Conservation (phyloP, 2,113 vertebrate genomes). For the Mungos mungo region DNA sequence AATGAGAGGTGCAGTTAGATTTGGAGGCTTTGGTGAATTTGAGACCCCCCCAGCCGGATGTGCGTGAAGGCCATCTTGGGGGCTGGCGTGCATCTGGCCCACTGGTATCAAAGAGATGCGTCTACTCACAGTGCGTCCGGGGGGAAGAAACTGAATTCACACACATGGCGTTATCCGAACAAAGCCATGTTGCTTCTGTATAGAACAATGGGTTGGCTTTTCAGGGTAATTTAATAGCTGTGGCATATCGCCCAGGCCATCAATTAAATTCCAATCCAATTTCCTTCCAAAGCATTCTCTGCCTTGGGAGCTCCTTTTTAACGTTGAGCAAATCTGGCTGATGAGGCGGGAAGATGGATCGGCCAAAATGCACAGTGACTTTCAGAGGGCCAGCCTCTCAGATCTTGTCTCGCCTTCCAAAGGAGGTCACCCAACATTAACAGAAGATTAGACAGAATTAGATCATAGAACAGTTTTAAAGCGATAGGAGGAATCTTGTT, state of each 20-base stretch:
- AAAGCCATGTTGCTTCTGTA: background rate
- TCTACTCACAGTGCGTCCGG: background rate
- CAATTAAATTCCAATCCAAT: constrained; percentile 63
- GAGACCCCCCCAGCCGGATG: background rate
- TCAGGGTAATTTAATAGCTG: constrained; percentile 1
- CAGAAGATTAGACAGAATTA: background rate
- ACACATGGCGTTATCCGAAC: background rate
- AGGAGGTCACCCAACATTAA: background rate
- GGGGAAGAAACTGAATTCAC: background rate
- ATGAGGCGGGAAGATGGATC: background rate
- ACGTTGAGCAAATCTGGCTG: background rate
- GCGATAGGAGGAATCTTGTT: accelerated
- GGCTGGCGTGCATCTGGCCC: background rate
- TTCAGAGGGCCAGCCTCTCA: background rate
- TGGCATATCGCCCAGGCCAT: constrained; percentile 49
- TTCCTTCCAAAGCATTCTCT: constrained; percentile 48
- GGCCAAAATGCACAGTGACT: background rate
- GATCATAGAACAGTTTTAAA: background rate
- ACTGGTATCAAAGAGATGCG: background rate
- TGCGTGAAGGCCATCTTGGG: accelerated
- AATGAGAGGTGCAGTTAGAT: background rate
- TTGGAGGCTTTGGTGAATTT: background rate
- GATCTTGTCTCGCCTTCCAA: background rate
- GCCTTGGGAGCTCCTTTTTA: constrained; percentile 46
- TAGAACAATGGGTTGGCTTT: constrained; percentile 39